Evolutionary conservation across 2,888 invertebrate species (phyloP).

Genomic region (Leptothorax acervorum): DNA sequence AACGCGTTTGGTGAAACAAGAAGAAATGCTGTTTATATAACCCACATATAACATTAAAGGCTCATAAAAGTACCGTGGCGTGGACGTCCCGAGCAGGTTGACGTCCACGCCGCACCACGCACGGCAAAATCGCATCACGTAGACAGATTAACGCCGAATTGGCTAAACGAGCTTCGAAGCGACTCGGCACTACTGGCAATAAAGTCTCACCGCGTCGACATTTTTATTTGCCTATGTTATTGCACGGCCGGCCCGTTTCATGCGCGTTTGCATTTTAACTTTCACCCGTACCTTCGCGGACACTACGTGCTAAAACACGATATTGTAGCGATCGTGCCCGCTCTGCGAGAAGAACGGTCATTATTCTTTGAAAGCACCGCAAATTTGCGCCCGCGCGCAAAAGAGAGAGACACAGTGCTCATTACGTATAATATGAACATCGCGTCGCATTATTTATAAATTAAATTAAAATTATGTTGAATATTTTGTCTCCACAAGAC

Average conservation of each 20-base stretch:
- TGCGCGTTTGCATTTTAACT: conserved; percentile 61
- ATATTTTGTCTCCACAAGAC: not conserved
- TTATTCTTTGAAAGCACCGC: conserved; percentile 29
- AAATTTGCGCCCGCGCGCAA: not conserved
- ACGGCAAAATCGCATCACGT: conserved; percentile 35
- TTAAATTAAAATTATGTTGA: conserved; percentile 12
- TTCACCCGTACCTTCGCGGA: conserved; percentile 41
- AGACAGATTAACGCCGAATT: conserved; percentile 66
- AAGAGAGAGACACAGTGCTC: not conserved
- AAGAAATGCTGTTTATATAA: not conserved
- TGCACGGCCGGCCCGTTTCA: conserved; percentile 61
- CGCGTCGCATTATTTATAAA: not conserved
- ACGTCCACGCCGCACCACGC: conserved; percentile 2
- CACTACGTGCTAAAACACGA: conserved; percentile 6
- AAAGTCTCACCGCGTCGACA: conserved; percentile 66
- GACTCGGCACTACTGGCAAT: conserved; percentile 55
- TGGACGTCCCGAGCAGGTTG: not conserved
- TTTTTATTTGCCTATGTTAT: conserved; percentile 67
- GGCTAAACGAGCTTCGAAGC: conserved; percentile 66
- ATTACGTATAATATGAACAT: not conserved
- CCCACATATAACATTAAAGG: conserved; percentile 8
- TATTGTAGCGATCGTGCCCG: conserved; percentile 54
- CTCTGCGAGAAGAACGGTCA: conserved; percentile 58
- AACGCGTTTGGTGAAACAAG: not conserved
- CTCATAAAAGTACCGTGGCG: not conserved